Base-by-base conservation (phyloP, 2,888 invertebrate species). In the Parascotia fuliginaria region DNA sequence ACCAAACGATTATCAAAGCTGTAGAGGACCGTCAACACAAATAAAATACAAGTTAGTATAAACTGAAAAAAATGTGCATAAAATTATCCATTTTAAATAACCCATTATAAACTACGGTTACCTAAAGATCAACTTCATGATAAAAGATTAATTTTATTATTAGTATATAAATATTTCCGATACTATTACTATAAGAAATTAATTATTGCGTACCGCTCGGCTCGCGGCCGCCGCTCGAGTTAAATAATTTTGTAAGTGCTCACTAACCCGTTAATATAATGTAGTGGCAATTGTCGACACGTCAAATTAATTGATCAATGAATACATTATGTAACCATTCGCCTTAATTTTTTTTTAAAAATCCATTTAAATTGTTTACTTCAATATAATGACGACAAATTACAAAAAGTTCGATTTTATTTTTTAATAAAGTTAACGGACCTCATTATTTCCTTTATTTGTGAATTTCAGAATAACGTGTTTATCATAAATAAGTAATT, bases 121-220 rank as follows among this genome's bases (percentile, higher is more conserved):
- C 34, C 45, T 42, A 22, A 37, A 47, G 36, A 48, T 55, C 33
- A 38, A 33, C 13, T 29, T 41, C 28, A 48, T 54, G 48, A 60
- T 62, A 60, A 60, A 57, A 59, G 46, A 60, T 58, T 51, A 67
- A 67, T 64, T 57, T 65, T 60, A 59, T 62, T 60, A 57, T 39
- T 44, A 33, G 44, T 51, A 59, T 58, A 58, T 42, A 55, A 52
- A 57, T 57, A 65, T 55, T 55, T 55, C 60, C 58, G 46, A 66
- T 60, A 57, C 57, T 58, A 55, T 60, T 66, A 68, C 68, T 72
- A 68, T 75, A 77, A 77, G 81, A 83, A 80, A 84, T 82, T 78
- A 82, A 85, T 83, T 78, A 81, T 66, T 57, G 65, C 45, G 45
- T 57, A 66, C 45, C 47, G 66, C 52, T 57, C 61, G 61, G 66